Percentiles rank a stretch among this genome's conserved stretches.
Conservation (phyloP, 2,113 vertebrate genomes). For the Poeciliopsis retropinna region DNA sequence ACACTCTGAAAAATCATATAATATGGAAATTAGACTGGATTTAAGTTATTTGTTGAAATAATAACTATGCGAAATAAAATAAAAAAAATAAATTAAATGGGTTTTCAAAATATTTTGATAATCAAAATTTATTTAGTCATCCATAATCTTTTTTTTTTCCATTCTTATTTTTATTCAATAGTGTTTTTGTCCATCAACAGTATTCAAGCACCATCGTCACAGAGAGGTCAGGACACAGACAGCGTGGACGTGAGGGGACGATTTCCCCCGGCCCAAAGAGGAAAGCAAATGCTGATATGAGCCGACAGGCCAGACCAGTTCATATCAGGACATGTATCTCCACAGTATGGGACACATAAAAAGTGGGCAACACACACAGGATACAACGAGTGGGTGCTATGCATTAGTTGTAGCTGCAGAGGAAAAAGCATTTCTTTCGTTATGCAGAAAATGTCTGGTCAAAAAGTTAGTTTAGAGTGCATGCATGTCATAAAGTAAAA, state of each 20-base stretch:
- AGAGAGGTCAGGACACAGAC: conserved; percentile 57
- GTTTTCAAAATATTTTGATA: too few relatives aligned
- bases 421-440: conserved; percentile 18
- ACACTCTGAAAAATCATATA: too few relatives aligned
- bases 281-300: conserved; percentile 55
- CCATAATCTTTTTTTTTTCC: conserved; percentile 3
- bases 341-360: conserved; percentile 60
- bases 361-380: conserved; percentile 55
- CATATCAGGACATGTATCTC: conserved; percentile 57
- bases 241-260: conserved; percentile 19
- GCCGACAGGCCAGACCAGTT: conserved; percentile 52
- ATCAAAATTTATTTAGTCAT: background rate
- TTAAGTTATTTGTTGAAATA: background rate
- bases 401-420: conserved; percentile 38
- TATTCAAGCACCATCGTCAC: conserved; percentile 37
- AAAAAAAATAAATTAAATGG: background rate
- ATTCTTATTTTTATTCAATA: conserved; percentile 4
- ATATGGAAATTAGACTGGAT: background rate
- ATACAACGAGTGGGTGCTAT: conserved; percentile 37
- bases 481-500: background rate
- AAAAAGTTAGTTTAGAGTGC: background rate
- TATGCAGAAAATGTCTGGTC: background rate
- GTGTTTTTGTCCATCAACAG: conserved; percentile 60
- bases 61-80: background rate
- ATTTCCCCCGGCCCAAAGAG: conserved; percentile 25